These are phyloP conservation scores for Aurelia coerulea DNA, from an alignment of 30 jellyfish, hydroid and myxozoan species.

Conservation along the genomic window DNA sequence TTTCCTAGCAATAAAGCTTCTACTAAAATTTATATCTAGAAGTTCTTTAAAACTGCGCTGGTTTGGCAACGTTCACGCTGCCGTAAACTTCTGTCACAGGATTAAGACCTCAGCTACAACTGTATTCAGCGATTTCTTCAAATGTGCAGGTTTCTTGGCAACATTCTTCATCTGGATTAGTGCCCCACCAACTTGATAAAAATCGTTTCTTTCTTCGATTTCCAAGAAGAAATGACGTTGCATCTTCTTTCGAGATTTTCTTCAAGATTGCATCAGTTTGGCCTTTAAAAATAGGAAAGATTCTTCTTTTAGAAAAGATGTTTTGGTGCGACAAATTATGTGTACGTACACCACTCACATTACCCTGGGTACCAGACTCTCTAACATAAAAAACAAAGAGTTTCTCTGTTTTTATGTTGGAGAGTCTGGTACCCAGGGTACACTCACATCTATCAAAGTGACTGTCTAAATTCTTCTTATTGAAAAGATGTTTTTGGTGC, in stretches of 20 bases:
- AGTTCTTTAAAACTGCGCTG: not conserved
- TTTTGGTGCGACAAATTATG: too few relatives aligned
- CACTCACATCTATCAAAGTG: too few relatives aligned
- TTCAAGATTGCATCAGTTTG: not conserved
- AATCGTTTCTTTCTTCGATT: constrained; percentile 10
- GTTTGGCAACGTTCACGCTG: not conserved
- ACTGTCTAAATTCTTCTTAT: too few relatives aligned
- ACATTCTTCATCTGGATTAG: constrained; percentile 56
- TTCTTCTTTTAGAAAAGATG: too few relatives aligned
- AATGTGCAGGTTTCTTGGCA: constrained; percentile 57
- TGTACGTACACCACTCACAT: too few relatives aligned
- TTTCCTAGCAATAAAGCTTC: not conserved
- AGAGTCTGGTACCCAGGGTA: too few relatives aligned
- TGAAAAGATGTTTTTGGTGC: too few relatives aligned
- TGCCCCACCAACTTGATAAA: constrained; percentile 11
- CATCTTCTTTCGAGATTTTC: not conserved
- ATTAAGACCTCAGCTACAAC: not conserved
- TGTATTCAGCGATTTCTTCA: constrained; percentile 53
- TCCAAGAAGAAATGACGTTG: constrained; percentile 9
- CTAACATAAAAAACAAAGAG: too few relatives aligned
- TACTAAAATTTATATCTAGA: not conserved
- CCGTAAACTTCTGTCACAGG: too few relatives aligned
- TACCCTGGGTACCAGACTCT: too few relatives aligned
- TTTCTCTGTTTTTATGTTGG: too few relatives aligned
- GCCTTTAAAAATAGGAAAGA: not conserved